Evolutionary conservation across 2,113 vertebrate genomes (phyloP).

Genomic region (Lucifuga dentata): DNA sequence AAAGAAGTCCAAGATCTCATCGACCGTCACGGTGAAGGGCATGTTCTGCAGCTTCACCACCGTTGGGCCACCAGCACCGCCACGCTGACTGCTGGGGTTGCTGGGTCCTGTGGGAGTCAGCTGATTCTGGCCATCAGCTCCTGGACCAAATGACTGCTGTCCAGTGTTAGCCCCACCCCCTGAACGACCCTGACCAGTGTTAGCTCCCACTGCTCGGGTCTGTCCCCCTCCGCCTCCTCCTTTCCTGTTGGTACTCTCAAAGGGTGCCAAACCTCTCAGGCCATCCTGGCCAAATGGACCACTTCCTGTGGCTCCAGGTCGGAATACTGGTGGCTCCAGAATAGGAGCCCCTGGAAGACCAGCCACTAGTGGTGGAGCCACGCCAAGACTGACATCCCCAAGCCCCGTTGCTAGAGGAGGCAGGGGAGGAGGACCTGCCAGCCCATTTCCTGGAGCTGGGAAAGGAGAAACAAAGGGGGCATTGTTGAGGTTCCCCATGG

Average conservation of each 20-base stretch:
- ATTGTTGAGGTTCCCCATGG: slow-evolving; percentile 87
- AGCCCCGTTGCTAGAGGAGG: slow-evolving; percentile 90
- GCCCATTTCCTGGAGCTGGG: slow-evolving; percentile 87
- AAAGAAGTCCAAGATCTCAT: slow-evolving; percentile 99
- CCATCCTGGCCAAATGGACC: slow-evolving; percentile 86
- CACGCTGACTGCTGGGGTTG: slow-evolving; percentile 81
- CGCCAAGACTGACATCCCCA: slow-evolving; percentile 85
- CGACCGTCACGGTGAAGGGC: slow-evolving; percentile 97
- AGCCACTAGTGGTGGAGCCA: slow-evolving; percentile 85
- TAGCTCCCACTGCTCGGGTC: slow-evolving; percentile 74
- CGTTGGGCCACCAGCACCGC: slow-evolving; percentile 80
- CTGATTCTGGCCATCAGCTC: slow-evolving; percentile 84
- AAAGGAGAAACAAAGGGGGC: slow-evolving; percentile 92
- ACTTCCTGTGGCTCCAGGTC: slow-evolving; percentile 84
- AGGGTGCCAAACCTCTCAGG: slow-evolving; percentile 86
- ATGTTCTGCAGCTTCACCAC: slow-evolving; percentile 98
- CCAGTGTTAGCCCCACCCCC: slow-evolving; percentile 81
- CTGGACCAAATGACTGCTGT: slow-evolving; percentile 81
- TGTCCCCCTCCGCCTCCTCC: slow-evolving; percentile 61
- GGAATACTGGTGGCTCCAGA: slow-evolving; percentile 91
- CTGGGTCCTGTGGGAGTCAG: slow-evolving; percentile 84
- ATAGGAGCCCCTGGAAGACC: slow-evolving; percentile 88
- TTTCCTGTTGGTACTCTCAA: slow-evolving; percentile 87
- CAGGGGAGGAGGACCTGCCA: slow-evolving; percentile 90
- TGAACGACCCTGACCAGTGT: slow-evolving; percentile 83